phyloP scores from a whole-genome alignment of 2,113 vertebrate species.

The Xiphophorus maculatus region DNA sequence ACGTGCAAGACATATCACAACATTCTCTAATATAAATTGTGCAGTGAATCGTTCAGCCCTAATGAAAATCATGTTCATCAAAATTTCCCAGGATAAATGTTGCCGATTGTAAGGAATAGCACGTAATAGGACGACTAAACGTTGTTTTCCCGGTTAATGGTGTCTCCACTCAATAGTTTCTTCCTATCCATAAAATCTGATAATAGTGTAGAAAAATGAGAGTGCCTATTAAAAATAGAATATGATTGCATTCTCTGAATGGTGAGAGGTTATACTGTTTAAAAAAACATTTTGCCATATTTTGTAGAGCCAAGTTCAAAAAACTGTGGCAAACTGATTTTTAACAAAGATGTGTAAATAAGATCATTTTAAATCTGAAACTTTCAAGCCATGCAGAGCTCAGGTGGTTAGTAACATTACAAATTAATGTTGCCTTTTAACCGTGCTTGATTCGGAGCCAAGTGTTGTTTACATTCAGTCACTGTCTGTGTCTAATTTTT shows the following conservation, averaged over 20 bases:
- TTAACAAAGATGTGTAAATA: neutral
- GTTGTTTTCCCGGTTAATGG: neutral
- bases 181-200: neutral
- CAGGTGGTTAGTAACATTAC: neutral
- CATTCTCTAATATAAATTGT: neutral
- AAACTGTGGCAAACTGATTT: neutral
- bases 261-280: neutral
- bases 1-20: neutral
- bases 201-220: neutral
- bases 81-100: neutral
- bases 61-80: no score
- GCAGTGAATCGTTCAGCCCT: neutral
- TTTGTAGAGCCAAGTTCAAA: no score
- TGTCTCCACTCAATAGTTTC: neutral
- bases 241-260: neutral
- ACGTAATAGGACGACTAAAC: no score
- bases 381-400: slow-evolving; percentile 1
- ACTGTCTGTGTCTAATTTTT: neutral
- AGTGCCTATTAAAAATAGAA: neutral
- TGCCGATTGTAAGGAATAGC: neutral
- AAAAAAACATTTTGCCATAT: no score
- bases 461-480: neutral
- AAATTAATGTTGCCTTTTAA: slow-evolving; percentile 3
- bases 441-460: slow-evolving; percentile 1
- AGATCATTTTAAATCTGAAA: neutral